phyloP scores from a whole-genome alignment of 2,888 invertebrate genomes.

The Ectemnius lituratus region DNA sequence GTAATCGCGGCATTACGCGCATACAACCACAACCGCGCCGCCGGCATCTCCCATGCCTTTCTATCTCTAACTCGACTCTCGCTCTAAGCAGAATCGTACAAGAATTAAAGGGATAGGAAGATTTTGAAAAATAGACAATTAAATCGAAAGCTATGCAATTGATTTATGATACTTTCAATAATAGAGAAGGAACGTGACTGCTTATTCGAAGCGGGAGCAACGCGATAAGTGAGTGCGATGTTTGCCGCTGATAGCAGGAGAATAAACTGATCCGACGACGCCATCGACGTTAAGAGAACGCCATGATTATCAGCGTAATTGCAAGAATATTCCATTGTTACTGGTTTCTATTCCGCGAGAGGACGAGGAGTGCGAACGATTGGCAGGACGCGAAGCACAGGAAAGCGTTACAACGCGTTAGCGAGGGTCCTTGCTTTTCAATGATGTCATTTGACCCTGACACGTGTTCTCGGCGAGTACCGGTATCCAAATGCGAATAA shows the following conservation, averaged over 20 bases:
- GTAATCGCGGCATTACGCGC: slow-evolving; percentile 64
- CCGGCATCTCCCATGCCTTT: slow-evolving; percentile 23
- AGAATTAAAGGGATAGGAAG: too few species aligned
- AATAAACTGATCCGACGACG: too few species aligned
- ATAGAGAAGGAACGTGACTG: too few species aligned
- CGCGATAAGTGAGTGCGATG: too few species aligned
- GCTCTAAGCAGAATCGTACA: background rate
- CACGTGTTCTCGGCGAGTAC: slow-evolving; percentile 56
- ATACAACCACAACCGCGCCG: slow-evolving; percentile 8
- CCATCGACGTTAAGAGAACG: too few species aligned
- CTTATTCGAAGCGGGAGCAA: too few species aligned
- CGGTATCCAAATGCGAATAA: slow-evolving; percentile 54
- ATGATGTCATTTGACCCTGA: slow-evolving; percentile 70
- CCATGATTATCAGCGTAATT: too few species aligned
- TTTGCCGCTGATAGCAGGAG: too few species aligned
- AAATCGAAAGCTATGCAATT: too few species aligned
- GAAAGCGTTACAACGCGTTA: slow-evolving; percentile 26
- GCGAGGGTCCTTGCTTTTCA: slow-evolving; percentile 61
- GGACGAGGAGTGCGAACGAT: slow-evolving; percentile 39
- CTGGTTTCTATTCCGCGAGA: slow-evolving; percentile 16
- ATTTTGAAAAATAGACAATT: too few species aligned
- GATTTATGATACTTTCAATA: too few species aligned
- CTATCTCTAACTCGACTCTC: slow-evolving; percentile 17
- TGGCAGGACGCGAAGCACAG: slow-evolving; percentile 54
- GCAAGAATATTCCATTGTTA: too few species aligned